These are phyloP conservation scores for Aix galericulata DNA, from an alignment of 2,113 vertebrate genomes.

Conservation along the genomic window DNA sequence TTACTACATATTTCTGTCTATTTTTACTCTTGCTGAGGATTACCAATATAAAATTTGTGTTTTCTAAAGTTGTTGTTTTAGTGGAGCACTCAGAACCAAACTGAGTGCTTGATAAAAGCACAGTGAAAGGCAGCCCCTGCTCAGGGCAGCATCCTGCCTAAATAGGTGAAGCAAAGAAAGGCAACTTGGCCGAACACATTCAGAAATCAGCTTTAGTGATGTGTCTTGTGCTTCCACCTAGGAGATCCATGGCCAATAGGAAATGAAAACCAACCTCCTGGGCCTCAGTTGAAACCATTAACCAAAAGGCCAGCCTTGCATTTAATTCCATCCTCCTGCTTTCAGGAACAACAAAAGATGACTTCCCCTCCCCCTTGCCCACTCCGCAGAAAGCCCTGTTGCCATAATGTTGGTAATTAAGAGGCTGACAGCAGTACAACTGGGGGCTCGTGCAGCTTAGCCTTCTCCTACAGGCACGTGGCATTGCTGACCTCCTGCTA, in stretches of 20 bases:
- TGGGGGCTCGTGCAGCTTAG: not conserved
- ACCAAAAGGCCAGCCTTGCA: not conserved
- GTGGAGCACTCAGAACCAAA: too few relatives aligned
- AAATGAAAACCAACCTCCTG: not conserved
- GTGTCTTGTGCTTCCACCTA: not conserved
- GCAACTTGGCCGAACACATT: accelerated
- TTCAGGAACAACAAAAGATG: not conserved
- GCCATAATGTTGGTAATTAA: not conserved
- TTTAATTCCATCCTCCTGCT: not conserved
- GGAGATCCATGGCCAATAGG: not conserved
- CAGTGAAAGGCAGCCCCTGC: not conserved
- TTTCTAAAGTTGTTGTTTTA: not conserved
- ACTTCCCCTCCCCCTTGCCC: not conserved
- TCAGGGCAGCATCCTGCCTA: not conserved
- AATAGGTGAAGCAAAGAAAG: not conserved
- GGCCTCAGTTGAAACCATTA: not conserved
- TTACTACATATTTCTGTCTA: not conserved
- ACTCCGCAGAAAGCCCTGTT: not conserved
- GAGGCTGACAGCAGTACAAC: not conserved
- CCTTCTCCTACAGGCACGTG: not conserved
- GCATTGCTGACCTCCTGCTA: not conserved
- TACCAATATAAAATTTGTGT: accelerated
- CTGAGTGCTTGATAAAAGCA: accelerated
- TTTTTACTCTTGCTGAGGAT: not conserved
- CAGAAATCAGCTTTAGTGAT: not conserved